These are phyloP conservation scores for Drosophila bipectinata DNA, from an alignment of 1,140 invertebrate genomes.

Conservation along the genomic window DNA sequence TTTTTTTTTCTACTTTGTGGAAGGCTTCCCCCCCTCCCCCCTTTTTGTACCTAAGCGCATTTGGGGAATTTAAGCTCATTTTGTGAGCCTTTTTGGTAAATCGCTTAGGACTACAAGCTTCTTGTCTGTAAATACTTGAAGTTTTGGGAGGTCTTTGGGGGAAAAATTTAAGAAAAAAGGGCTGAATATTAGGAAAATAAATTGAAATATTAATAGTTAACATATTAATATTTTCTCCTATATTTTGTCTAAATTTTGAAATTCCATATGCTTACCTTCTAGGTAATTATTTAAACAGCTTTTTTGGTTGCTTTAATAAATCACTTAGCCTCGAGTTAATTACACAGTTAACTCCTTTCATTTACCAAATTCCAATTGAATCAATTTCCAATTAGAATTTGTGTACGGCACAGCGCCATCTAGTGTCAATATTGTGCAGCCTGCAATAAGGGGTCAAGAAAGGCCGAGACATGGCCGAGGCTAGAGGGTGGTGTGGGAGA, in stretches of 20 bases:
- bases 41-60: constrained; percentile 50
- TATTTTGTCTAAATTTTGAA: no score
- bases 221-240: no score
- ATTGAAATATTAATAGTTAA: no score
- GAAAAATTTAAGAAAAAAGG: not conserved
- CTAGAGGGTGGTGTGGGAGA: not conserved
- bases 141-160: not conserved
- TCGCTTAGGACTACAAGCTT: constrained; percentile 11
- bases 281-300: not conserved
- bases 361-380: constrained; percentile 39
- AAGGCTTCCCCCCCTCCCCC: constrained; percentile 1
- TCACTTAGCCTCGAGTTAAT: constrained; percentile 33
- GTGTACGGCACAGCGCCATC: constrained; percentile 25
- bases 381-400: constrained; percentile 44
- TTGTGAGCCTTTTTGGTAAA: constrained; percentile 47
- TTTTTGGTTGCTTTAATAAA: constrained; percentile 9
- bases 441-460: constrained; percentile 29
- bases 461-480: constrained; percentile 4
- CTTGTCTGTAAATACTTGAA: constrained; percentile 1
- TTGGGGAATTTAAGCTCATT: constrained; percentile 58
- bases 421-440: constrained; percentile 39
- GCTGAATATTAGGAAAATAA: no score
- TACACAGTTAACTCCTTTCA: constrained; percentile 41
- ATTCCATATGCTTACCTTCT: not conserved
- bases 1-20: constrained; percentile 5